These are phyloP conservation scores for Cichlasoma orientale DNA, from an alignment of 2,797 vertebrate species.

Conservation along the genomic window DNA sequence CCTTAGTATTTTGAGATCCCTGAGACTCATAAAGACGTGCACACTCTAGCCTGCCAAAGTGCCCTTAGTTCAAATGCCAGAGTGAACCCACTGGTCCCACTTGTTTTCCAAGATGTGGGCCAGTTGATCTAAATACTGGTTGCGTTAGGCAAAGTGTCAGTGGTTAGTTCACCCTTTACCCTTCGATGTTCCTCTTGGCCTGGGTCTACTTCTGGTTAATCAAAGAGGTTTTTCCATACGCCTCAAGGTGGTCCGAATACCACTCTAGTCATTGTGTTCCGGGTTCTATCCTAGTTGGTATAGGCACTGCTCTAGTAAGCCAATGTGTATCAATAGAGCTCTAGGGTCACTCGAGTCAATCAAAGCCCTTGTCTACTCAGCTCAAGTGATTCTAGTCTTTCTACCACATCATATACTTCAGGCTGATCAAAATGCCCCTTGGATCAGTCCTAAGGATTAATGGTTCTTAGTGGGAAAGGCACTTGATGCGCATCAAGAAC, in stretches of 20 bases:
- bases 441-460: not conserved
- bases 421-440: not conserved
- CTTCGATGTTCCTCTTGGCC: not conserved
- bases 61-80: not conserved
- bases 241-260: not conserved
- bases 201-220: not conserved
- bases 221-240: not conserved
- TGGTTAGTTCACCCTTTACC: not conserved
- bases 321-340: not conserved
- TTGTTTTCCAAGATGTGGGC: not conserved
- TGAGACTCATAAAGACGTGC: not conserved
- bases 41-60: too few relatives aligned
- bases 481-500: not conserved
- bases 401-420: not conserved
- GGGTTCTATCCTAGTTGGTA: not conserved
- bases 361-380: not conserved
- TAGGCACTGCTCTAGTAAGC: not conserved
- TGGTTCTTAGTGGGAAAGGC: not conserved
- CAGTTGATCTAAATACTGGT: not conserved
- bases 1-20: not conserved
- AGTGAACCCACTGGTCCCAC: not conserved
- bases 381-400: not conserved
- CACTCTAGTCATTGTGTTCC: not conserved
- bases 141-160: not conserved
- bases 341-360: not conserved